phyloP scores from a whole-genome alignment of 2,888 invertebrate genomes.

The Aleiodes leptofemur region DNA sequence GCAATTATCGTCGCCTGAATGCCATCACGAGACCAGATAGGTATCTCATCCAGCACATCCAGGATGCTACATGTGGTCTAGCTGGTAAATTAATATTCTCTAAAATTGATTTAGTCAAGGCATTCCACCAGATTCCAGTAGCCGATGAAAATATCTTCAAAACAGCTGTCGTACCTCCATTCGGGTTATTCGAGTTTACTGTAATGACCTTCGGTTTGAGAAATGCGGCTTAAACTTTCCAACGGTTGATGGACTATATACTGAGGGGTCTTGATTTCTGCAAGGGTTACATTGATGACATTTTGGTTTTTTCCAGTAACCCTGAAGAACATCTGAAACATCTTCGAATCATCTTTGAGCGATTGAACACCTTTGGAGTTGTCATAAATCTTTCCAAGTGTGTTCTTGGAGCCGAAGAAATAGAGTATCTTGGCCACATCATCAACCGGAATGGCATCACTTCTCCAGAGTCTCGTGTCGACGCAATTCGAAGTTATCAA shows the following conservation, averaged over 20 bases:
- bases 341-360: constrained; percentile 45
- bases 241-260: constrained; percentile 57
- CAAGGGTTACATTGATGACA: constrained; percentile 44
- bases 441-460: constrained; percentile 27
- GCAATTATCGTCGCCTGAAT: no score
- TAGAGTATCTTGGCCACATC: constrained; percentile 31
- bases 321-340: constrained; percentile 39
- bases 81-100: constrained; percentile 61
- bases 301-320: constrained; percentile 38
- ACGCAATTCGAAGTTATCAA: constrained; percentile 33
- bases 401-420: constrained; percentile 40
- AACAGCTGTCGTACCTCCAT: constrained; percentile 61
- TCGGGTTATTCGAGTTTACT: constrained; percentile 59
- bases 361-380: constrained; percentile 44
- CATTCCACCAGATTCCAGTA: constrained; percentile 63
- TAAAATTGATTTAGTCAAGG: constrained; percentile 56
- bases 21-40: constrained; percentile 58
- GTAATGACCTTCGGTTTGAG: constrained; percentile 58
- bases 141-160: constrained; percentile 59
- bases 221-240: constrained; percentile 63
- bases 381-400: constrained; percentile 56
- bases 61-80: constrained; percentile 60
- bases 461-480: constrained; percentile 26
- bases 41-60: constrained; percentile 66
- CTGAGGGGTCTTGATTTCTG: constrained; percentile 38